Evolutionary conservation across 2,888 invertebrate species (phyloP).

Genomic region (Pheosia tremula): DNA sequence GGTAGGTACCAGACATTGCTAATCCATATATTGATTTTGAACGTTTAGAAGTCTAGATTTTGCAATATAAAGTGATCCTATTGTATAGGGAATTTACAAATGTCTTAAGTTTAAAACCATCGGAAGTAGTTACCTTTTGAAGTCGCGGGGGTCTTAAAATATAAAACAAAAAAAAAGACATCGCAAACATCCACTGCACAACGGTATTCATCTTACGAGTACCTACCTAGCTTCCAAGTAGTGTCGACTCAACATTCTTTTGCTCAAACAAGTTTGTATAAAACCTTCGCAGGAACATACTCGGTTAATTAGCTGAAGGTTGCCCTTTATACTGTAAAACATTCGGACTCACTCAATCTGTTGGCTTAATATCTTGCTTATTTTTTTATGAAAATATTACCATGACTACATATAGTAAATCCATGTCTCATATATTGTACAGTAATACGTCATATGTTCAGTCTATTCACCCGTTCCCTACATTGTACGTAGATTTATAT

Average conservation of each 20-base stretch:
- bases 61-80: too few relatives aligned
- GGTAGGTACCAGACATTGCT: too few relatives aligned
- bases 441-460: too few relatives aligned
- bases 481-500: not conserved
- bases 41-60: too few relatives aligned
- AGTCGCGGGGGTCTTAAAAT: not conserved
- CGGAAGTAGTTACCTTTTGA: not conserved
- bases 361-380: too few relatives aligned
- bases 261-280: not conserved
- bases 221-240: not conserved
- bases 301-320: not conserved
- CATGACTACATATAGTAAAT: too few relatives aligned
- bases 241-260: not conserved
- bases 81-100: too few relatives aligned
- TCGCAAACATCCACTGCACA: not conserved
- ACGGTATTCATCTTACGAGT: not conserved
- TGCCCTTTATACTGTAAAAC: not conserved
- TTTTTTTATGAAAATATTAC: too few relatives aligned
- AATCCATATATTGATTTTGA: too few relatives aligned
- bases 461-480: too few relatives aligned
- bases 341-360: not conserved
- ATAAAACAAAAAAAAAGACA: not conserved
- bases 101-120: too few relatives aligned
- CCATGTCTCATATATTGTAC: too few relatives aligned
- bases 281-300: constrained; percentile 2